Base-by-base conservation (phyloP, 2,888 invertebrate species). In the Cinara cedri region DNA sequence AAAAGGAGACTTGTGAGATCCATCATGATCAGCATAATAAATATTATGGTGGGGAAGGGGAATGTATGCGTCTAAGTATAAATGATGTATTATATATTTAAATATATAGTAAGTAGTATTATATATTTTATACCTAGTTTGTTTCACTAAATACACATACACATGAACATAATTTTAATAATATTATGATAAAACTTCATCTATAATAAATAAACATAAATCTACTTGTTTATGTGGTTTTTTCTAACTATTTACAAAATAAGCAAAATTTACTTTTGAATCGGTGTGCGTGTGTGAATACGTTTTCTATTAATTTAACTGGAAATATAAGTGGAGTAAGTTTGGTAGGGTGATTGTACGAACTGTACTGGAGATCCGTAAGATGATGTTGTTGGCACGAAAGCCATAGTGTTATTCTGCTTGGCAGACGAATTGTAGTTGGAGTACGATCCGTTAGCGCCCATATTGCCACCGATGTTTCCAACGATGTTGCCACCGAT, bases 361-460 rank as follows among this genome's bases (percentile, higher is more conserved):
- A 78, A 62, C 49, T 78, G 78, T 51, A 78, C 78, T 14, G 78
- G 70, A 70, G 78, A 70, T 70, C 68, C 78, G 60, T 70, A 78
- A n/a, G n/a, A n/a, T n/a, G n/a, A n/a, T 21, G 68, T 21, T 34
- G 78, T 49, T 10, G 63, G 74, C 60, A 78, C 49, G 42, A 60
- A 78, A 16, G 78, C 16, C 1, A 78, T 19, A 34, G 70, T 34
- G 70, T 42, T 70, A 3, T 68, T 11, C 51, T 26, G 70, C 13
- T 78, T 78, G 13, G 21, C 51, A 10, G 78, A 68, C 1, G 78
- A 49, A 13, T 68, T 10, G 42, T 78, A 78, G 21, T 19, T 44
- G 0, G 75, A 6, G 19, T 68, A 76, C 1, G 34, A n/a, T 13
- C 49, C 26, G 24, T 1, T n/a, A 1, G n/a, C 66, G 34, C 13